Evolutionary conservation across 2,888 invertebrate species (phyloP).

Genomic region (Petrolisthes manimaculis): DNA sequence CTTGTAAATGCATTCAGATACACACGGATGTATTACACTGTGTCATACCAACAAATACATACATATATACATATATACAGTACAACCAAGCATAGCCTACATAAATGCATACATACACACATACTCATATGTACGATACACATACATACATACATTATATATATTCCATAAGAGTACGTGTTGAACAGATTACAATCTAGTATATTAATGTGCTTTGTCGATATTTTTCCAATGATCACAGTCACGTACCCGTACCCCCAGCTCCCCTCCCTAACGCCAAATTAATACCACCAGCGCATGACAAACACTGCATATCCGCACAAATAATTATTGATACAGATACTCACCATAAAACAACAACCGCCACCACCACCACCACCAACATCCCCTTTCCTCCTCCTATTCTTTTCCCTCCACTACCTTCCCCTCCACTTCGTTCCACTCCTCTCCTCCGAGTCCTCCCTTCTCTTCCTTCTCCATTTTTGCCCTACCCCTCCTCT

Average conservation of each 20-base stretch:
- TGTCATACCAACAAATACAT: too few species aligned
- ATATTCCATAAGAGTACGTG: too few species aligned
- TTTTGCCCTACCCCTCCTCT: conserved; percentile 6
- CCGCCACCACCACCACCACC: not conserved
- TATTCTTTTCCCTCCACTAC: not conserved
- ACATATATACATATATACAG: not conserved
- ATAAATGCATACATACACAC: too few species aligned
- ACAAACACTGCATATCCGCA: too few species aligned
- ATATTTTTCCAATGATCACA: too few species aligned
- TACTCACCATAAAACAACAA: not conserved
- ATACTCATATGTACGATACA: not conserved
- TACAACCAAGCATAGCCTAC: not conserved
- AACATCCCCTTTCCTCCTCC: not conserved
- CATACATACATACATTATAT: not conserved
- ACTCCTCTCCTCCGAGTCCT: not conserved
- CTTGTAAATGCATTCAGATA: too few species aligned
- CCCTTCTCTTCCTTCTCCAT: not conserved
- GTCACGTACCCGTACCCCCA: not conserved
- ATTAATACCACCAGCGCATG: not conserved
- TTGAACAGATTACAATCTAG: too few species aligned
- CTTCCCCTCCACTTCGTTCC: conserved; percentile 10
- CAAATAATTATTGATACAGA: too few species aligned
- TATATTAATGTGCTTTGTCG: too few species aligned
- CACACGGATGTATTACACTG: too few species aligned
- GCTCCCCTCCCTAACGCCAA: not conserved